These are phyloP conservation scores for Danionella dracula DNA, from an alignment of 2,797 vertebrate genomes.

Conservation along the genomic window DNA sequence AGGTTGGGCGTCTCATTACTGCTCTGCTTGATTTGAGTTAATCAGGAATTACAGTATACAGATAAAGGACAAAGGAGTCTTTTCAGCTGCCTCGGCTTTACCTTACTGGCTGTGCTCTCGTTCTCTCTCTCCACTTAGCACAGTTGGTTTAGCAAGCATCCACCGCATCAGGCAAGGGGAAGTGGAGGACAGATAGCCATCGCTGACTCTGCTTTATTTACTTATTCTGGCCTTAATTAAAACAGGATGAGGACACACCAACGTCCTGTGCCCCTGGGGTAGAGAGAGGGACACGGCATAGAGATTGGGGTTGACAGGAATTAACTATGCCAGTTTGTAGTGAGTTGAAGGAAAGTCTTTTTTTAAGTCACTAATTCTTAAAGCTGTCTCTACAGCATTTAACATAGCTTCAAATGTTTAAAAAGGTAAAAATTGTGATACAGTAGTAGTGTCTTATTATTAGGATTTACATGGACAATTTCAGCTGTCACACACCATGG, in stretches of 20 bases:
- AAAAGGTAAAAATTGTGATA: too few relatives aligned
- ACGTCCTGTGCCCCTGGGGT: constrained; percentile 43
- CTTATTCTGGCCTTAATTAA: constrained; percentile 76
- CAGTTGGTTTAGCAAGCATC: constrained; percentile 31
- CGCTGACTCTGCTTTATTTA: constrained; percentile 76
- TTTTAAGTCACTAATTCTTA: too few relatives aligned
- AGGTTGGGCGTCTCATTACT: not conserved
- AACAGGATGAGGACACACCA: constrained; percentile 78
- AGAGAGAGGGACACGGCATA: constrained; percentile 19
- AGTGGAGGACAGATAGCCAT: constrained; percentile 73
- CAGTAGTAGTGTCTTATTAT: too few relatives aligned
- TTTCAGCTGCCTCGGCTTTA: constrained; percentile 21
- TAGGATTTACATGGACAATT: too few relatives aligned
- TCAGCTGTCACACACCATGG: too few relatives aligned
- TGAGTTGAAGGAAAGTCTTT: constrained; percentile 24
- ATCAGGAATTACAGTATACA: constrained; percentile 18
- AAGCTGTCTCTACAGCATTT: too few relatives aligned
- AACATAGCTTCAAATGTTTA: too few relatives aligned
- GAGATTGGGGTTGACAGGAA: constrained; percentile 19
- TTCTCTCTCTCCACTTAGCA: constrained; percentile 35
- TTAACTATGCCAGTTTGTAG: constrained; percentile 17
- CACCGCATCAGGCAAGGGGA: constrained; percentile 54
- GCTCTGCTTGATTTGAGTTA: not conserved
- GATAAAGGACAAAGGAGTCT: constrained; percentile 33
- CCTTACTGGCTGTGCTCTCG: constrained; percentile 8